Evolutionary conservation across 2,113 vertebrate species (phyloP), one percentile per base, ranked within the genome.

Genomic region (Pontoporia blainvillei): DNA sequence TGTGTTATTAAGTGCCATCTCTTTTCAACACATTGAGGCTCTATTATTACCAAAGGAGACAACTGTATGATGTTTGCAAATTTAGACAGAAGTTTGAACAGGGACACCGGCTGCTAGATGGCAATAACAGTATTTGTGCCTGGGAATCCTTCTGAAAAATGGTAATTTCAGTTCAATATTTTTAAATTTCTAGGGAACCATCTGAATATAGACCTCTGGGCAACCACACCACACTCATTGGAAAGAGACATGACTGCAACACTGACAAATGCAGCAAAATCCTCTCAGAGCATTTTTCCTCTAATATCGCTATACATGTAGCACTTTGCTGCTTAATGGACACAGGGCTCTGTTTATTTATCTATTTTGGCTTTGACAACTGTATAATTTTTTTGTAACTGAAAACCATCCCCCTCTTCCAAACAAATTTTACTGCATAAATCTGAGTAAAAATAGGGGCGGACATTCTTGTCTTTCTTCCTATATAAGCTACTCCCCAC

Each of bases 91-190:
- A 96, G 64, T 75, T 84, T 93, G 36, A 93, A 95, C 34, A 78
- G 54, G 41, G 75, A 88, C 76, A 85, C 76, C 0, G 29, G 39
- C 92, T 83, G 95, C 83, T 76, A 62, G 54, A 81, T 85, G 34
- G 46, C 79, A 97, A 72, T 76, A 84, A 93, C 39, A 82, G 75
- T 90, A 94, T 93, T 86, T 85, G 75, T 78, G 86, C 90, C 86
- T 87, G 64, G 91, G 72, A 86, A 96, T 54, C 39, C 82, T n/a
- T 13, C 57, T 96, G 62, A 86, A 96, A 94, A 95, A 95, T 85
- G 44, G 66, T 81, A 85, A 93, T 97, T 98, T 96, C 86, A 71
- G 71, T 95, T 96, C 78, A 96, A n/a, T 81, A 57, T 75, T 96
- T 93, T 84, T 95, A 85, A 82, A 97, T 93, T 95, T 96, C 52